Base-by-base conservation (phyloP, 2,113 vertebrate species). In the Atlantisia rogersi region DNA sequence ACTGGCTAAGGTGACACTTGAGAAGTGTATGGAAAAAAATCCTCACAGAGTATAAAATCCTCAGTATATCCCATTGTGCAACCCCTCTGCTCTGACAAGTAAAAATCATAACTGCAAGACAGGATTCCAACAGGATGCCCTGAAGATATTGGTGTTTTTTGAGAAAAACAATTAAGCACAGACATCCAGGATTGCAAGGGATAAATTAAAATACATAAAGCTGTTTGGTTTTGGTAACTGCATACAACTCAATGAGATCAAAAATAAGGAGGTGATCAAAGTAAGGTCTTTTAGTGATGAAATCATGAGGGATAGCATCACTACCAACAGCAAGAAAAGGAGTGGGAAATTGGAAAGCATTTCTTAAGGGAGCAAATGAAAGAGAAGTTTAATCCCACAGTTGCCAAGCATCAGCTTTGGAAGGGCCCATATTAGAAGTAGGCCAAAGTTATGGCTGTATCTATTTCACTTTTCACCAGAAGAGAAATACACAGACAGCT, bases 91-190 rank as follows among this genome's bases (percentile, higher is more conserved):
- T 55, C 82, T 74, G 59, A 69, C 21, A 79, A 80, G 19, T 29
- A 40, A 70, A 86, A 92, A 77, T 42, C 55, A 90, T 31, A 93
- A 58, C 39, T 77, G 35, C 79, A 80, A 80, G 71, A 59, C 48
- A 76, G 85, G 88, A 50, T 42, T 92, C 83, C 71, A 50, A 42
- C 50, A 83, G 59, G 59, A 76, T 58, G 86, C 65, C 26, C 40
- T 63, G 70, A 81, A 96, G 88, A 68, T n/a, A 76, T 2, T 40
- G 63, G 55, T 76, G 63, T 35, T 35, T 35, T 35, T 35, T 35
- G 78, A 82, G 74, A 90, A 95, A 95, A 95, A 86, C 68, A 88
- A 83, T 52, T 75, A 74, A 92, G 82, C 37, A 53, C 63, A 58
- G 9, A 92, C 64, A 83, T 65, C 63, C 74, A 71, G 59, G 63